These are phyloP conservation scores for Regulus satrapa DNA, from an alignment of 2,113 vertebrate species.

Conservation along the genomic window DNA sequence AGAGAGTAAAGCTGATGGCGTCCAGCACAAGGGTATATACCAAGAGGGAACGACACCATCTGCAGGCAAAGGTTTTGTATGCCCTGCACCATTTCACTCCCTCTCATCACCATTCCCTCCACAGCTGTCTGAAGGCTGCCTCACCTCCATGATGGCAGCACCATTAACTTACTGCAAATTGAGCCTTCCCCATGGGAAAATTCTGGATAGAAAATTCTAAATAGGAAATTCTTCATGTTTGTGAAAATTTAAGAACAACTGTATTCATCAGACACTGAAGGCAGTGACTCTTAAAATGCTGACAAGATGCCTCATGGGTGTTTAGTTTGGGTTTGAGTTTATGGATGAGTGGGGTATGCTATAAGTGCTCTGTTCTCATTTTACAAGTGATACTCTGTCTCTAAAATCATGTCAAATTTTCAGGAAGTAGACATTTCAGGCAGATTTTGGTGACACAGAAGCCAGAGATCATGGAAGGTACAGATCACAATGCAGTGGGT, in stretches of 20 bases:
- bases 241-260: neutral
- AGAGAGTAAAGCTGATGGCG: neutral
- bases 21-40: accelerated
- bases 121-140: neutral
- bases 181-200: neutral
- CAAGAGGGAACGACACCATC: neutral
- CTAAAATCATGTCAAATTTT: neutral
- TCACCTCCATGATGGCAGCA: neutral
- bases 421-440: neutral
- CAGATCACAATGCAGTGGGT: neutral
- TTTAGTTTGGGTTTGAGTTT: neutral
- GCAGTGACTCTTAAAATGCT: neutral
- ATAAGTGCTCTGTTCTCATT: neutral
- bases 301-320: neutral
- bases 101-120: neutral
- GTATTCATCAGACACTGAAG: neutral
- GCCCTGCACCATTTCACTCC: accelerated
- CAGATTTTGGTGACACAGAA: neutral
- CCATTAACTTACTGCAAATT: neutral
- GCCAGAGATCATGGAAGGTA: neutral
- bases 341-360: neutral
- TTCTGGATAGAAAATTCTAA: neutral
- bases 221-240: neutral
- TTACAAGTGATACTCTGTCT: accelerated
- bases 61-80: neutral